phyloP scores from a whole-genome alignment of 1,140 invertebrate species.

The Apis florea region DNA sequence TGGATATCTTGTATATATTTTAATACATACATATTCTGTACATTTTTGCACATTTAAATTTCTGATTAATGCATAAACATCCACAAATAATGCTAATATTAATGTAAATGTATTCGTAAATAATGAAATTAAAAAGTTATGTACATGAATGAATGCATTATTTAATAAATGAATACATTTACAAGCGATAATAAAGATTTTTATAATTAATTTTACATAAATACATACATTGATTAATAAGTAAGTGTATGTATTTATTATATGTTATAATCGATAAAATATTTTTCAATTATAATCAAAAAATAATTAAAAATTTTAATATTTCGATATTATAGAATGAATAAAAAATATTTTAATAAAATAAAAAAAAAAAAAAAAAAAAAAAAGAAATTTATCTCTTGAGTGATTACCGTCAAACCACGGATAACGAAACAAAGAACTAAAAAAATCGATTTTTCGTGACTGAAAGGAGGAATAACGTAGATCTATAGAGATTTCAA shows the following conservation, averaged over 20 bases:
- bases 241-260: neutral
- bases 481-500: constrained; percentile 16
- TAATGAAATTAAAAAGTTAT: neutral
- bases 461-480: neutral
- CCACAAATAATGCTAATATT: too few species aligned
- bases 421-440: neutral
- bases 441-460: neutral
- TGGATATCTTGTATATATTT: too few species aligned
- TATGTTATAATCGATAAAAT: neutral
- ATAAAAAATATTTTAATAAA: neutral
- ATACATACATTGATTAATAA: neutral
- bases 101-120: neutral
- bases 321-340: neutral
- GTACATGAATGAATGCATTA: neutral
- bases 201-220: neutral
- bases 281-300: neutral
- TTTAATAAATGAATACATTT: neutral
- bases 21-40: too few species aligned
- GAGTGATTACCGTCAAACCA: neutral
- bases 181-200: neutral
- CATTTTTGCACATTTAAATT: too few species aligned
- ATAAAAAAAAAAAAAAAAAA: neutral
- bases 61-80: too few species aligned
- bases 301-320: neutral
- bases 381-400: neutral